phyloP scores from a whole-genome alignment of 2,797 vertebrate genomes.

The Pelodytes ibericus region DNA sequence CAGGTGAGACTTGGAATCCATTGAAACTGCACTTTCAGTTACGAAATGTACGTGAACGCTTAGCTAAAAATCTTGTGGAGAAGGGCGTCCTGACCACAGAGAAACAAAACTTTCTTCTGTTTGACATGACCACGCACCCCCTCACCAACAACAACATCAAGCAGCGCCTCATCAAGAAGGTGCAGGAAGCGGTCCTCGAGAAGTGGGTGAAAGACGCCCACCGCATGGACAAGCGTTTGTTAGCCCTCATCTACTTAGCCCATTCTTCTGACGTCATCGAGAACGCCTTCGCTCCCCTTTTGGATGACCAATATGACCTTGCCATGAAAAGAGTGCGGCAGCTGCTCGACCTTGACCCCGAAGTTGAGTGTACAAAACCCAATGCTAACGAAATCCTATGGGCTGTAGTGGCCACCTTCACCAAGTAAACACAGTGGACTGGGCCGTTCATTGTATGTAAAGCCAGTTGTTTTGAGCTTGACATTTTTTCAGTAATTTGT shows the following conservation, averaged over 20 bases:
- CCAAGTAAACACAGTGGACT: slow-evolving; percentile 79
- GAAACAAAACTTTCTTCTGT: slow-evolving; percentile 97
- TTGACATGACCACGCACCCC: slow-evolving; percentile 96
- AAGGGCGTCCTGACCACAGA: slow-evolving; percentile 95
- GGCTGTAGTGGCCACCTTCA: slow-evolving; percentile 94
- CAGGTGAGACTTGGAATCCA: slow-evolving; percentile 96
- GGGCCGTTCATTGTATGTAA: slow-evolving; percentile 56
- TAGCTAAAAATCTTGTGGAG: slow-evolving; percentile 96
- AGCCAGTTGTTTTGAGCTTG: slow-evolving; percentile 67
- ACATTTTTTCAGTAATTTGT: slow-evolving; percentile 71
- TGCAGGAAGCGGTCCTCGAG: slow-evolving; percentile 92
- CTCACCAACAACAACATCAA: slow-evolving; percentile 96
- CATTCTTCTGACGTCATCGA: slow-evolving; percentile 95
- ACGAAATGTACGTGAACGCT: slow-evolving; percentile 89
- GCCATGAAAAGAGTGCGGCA: slow-evolving; percentile 94
- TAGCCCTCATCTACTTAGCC: slow-evolving; percentile 92
- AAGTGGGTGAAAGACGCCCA: slow-evolving; percentile 95
- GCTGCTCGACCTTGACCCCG: slow-evolving; percentile 92
- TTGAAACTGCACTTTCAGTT: slow-evolving; percentile 96
- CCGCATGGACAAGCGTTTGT: slow-evolving; percentile 93
- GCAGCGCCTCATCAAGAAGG: slow-evolving; percentile 94
- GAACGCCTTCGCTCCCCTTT: slow-evolving; percentile 91
- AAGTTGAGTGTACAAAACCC: slow-evolving; percentile 89
- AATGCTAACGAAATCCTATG: slow-evolving; percentile 89
- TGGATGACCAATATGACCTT: slow-evolving; percentile 94